Evolutionary conservation across 2,797 vertebrate species (phyloP).

Genomic region (Lithobates pipiens): DNA sequence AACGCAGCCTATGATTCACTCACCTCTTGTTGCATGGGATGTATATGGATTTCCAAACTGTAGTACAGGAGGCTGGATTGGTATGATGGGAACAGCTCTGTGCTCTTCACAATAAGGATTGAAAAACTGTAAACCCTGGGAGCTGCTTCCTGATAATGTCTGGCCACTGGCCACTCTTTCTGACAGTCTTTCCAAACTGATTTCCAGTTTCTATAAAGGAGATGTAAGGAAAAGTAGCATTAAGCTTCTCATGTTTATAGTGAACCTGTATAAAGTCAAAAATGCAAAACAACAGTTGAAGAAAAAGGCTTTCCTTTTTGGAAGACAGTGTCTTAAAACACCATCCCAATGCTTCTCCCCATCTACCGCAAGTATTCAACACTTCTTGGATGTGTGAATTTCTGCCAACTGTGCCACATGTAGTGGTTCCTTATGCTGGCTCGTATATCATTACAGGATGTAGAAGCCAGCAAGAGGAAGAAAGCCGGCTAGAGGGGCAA

Average conservation of each 20-base stretch:
- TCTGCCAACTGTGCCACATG: too few species aligned
- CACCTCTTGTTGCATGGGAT: conserved; percentile 80
- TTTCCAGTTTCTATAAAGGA: conserved; percentile 80
- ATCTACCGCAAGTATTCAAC: too few species aligned
- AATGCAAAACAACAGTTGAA: too few species aligned
- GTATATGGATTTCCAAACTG: conserved; percentile 94
- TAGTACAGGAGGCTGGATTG: conserved; percentile 83
- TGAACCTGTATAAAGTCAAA: too few species aligned
- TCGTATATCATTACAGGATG: too few species aligned
- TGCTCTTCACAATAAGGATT: conserved; percentile 83
- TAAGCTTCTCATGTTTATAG: not conserved
- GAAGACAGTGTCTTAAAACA: too few species aligned
- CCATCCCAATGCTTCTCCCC: too few species aligned
- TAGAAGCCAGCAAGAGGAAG: too few species aligned
- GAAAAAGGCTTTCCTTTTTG: too few species aligned
- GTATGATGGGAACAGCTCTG: conserved; percentile 80
- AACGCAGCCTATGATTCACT: not conserved
- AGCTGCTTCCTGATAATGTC: conserved; percentile 69
- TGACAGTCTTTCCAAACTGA: conserved; percentile 73
- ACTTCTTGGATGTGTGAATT: too few species aligned
- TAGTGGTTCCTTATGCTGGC: too few species aligned
- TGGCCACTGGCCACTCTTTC: conserved; percentile 78
- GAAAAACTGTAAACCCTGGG: conserved; percentile 81
- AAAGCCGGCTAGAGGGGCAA: too few species aligned
- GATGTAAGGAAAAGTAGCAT: conserved; percentile 31